Evolutionary conservation across 2,797 vertebrate species (phyloP), one percentile per base, ranked within the genome.

Genomic region (Limnodromus scolopaceus): DNA sequence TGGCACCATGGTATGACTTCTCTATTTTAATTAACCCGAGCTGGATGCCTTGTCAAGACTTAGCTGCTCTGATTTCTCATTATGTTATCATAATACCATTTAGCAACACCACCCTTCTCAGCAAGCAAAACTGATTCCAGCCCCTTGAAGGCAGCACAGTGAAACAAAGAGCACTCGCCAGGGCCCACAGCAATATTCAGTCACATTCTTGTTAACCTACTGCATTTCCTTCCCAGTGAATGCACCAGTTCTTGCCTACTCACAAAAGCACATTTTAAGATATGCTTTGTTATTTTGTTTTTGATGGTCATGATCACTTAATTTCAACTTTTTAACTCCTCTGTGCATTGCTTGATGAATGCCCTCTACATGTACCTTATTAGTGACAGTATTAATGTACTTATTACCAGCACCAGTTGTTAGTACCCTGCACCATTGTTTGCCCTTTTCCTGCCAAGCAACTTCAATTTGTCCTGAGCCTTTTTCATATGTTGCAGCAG

Each of bases 61-160:
- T 92, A 89, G 86, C 63, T 81, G 55, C 89, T 95, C 93, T 90
- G 89, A 92, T 96, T 97, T 94, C 92, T 96, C 87, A 93, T 96
- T 95, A 94, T 89, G 74, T 94, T 92, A 83, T 70, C 87, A 85
- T 65, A 93, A 94, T 65, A 27, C 20, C 93, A 93, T 93, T 95
- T 96, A 96, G 87, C 84, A 96, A 53, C 81, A 82, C 70, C 70
- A 93, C 70, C 69, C 60, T 94, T 71, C 65, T 60, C 82, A 71
- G 79, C 82, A 70, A 83, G 79, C 32, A 53, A 71, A 92, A 19
- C 39, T 12, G 38, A 85, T 76, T 77, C 81, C 82, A 85, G 87
- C 16, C 45, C 53, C 71, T 72, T 68, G 68, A 80, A 95, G 63
- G 65, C 80, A 80, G 39, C 5, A 2, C 2, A 41, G 58, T 2